A percentile compares a stretch with the other conserved stretches of the same genome.
Conservation (phyloP, 2,113 vertebrate species). For the Cebidichthys violaceus region DNA sequence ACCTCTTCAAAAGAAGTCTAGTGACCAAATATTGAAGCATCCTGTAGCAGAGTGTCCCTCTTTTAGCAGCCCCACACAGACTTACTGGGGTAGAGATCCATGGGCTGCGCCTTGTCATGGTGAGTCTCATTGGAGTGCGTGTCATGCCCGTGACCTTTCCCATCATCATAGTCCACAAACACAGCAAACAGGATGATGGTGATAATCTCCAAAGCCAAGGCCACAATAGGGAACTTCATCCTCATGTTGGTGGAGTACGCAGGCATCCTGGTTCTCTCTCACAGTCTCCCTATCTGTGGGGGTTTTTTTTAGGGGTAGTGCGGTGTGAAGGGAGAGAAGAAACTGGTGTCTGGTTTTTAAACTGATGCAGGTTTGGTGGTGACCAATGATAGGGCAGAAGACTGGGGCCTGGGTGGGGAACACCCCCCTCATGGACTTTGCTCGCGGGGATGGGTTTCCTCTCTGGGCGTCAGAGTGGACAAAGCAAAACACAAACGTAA, state of each 20-base stretch:
- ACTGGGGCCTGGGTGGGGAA: slow-evolving; percentile 47
- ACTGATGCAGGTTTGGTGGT: slow-evolving; percentile 59
- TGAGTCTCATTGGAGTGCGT: slow-evolving; percentile 19
- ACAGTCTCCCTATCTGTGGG: slow-evolving; percentile 43
- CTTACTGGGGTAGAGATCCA: slow-evolving; percentile 91
- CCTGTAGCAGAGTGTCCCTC: slow-evolving; percentile 16
- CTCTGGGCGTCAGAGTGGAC: slow-evolving; percentile 36
- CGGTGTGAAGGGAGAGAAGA: slow-evolving; percentile 75
- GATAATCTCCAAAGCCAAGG: slow-evolving; percentile 85
- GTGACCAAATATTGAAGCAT: not conserved
- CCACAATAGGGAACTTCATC: slow-evolving; percentile 89
- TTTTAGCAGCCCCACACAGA: slow-evolving; percentile 8
- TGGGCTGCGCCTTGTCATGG: not conserved
- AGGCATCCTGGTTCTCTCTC: slow-evolving; percentile 78
- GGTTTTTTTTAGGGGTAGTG: slow-evolving; percentile 56
- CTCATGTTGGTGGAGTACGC: slow-evolving; percentile 90
- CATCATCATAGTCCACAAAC: slow-evolving; percentile 88
- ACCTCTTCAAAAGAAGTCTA: not conserved
- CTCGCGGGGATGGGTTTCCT: slow-evolving; percentile 77
- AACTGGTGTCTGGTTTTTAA: slow-evolving; percentile 73
- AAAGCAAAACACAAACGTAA: slow-evolving; percentile 63
- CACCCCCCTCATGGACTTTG: slow-evolving; percentile 71
- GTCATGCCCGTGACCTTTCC: not conserved
- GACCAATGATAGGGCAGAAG: slow-evolving; percentile 81
- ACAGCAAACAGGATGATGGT: slow-evolving; percentile 89